Evolutionary conservation across 2,888 invertebrate species (phyloP).

Genomic region (Clusia tigrina): DNA sequence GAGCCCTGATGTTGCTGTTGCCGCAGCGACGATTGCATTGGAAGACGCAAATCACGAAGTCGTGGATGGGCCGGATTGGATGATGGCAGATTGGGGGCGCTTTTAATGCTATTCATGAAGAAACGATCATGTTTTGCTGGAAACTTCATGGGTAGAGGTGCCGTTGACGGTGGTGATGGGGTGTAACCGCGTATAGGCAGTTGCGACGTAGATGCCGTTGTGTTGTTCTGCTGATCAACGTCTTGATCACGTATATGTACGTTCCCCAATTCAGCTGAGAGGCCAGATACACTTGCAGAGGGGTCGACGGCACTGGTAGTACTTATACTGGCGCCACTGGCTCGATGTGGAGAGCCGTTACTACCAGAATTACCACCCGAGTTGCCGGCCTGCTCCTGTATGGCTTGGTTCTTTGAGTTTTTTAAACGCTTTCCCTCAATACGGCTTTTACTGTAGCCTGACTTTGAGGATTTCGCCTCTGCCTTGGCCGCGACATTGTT

Average conservation of each 20-base stretch:
- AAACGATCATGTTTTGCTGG: slow-evolving; percentile 70
- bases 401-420: slow-evolving; percentile 62
- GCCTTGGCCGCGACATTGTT: slow-evolving; percentile 60
- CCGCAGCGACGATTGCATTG: slow-evolving; percentile 73
- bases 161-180: slow-evolving; percentile 85
- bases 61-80: slow-evolving; percentile 74
- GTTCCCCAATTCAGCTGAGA: slow-evolving; percentile 69
- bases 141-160: slow-evolving; percentile 83
- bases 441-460: slow-evolving; percentile 46
- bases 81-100: slow-evolving; percentile 80
- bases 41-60: slow-evolving; percentile 77
- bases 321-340: slow-evolving; percentile 31
- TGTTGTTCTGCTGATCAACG: slow-evolving; percentile 58
- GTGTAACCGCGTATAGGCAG: slow-evolving; percentile 77
- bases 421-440: slow-evolving; percentile 61
- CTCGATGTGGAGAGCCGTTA: slow-evolving; percentile 34
- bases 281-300: slow-evolving; percentile 39
- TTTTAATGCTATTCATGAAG: slow-evolving; percentile 80
- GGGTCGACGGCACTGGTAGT: slow-evolving; percentile 33
- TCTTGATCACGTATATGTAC: slow-evolving; percentile 66
- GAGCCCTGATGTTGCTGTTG: slow-evolving; percentile 53
- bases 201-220: slow-evolving; percentile 67
- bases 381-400: slow-evolving; percentile 53
- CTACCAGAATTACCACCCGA: slow-evolving; percentile 41
- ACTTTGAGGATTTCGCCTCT: slow-evolving; percentile 57